phyloP scores from a whole-genome alignment of 2,113 vertebrate genomes.

The Eolophus roseicapilla region DNA sequence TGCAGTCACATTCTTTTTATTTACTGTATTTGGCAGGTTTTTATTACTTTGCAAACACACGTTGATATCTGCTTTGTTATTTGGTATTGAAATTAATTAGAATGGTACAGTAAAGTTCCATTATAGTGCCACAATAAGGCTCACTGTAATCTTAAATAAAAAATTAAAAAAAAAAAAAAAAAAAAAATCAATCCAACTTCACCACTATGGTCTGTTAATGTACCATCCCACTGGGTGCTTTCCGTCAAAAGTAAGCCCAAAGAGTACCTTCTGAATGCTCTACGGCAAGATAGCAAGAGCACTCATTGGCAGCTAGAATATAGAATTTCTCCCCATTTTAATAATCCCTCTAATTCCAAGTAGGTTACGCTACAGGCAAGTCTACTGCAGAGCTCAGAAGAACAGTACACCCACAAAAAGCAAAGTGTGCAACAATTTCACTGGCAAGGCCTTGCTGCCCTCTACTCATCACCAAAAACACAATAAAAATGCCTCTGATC shows the following conservation, averaged over 20 bases:
- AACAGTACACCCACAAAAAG: slow-evolving; percentile 50
- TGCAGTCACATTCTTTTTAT: not conserved
- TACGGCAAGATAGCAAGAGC: slow-evolving; percentile 44
- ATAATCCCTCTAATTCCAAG: slow-evolving; percentile 19
- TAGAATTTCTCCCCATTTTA: not conserved
- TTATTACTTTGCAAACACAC: not conserved
- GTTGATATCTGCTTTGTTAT: not conserved
- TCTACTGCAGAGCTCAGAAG: slow-evolving; percentile 58
- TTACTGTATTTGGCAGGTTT: not conserved
- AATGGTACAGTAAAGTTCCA: not conserved
- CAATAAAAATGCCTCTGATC: slow-evolving; percentile 48
- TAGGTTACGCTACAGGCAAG: slow-evolving; percentile 31
- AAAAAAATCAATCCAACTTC: not conserved
- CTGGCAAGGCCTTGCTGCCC: slow-evolving; percentile 39
- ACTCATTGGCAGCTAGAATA: not conserved
- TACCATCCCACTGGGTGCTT: not conserved
- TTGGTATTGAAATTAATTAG: not conserved
- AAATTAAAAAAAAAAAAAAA: not conserved
- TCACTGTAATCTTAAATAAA: not conserved
- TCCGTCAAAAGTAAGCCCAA: slow-evolving; percentile 34
- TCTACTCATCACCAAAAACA: slow-evolving; percentile 36
- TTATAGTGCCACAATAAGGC: not conserved
- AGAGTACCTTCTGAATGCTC: slow-evolving; percentile 60
- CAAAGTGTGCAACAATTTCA: slow-evolving; percentile 39
- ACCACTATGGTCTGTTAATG: not conserved